These are phyloP conservation scores for Macrobrachium nipponense DNA, from an alignment of 1,140 invertebrate genomes.

Conservation along the genomic window DNA sequence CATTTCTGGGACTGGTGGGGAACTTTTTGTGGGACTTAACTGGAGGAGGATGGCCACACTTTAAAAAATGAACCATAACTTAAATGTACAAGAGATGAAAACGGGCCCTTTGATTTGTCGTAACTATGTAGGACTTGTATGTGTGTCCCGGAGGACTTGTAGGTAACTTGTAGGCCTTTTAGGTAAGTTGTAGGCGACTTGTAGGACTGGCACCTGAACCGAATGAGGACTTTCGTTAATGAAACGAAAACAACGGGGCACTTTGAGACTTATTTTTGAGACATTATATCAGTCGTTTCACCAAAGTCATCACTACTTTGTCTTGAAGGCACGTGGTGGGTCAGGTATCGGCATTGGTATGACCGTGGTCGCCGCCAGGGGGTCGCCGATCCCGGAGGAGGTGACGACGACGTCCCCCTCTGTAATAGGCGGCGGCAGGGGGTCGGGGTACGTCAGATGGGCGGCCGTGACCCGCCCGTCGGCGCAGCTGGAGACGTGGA, in stretches of 20 bases:
- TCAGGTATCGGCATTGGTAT: background rate
- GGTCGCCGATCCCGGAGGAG: background rate
- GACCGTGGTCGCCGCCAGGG: background rate
- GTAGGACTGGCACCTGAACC: no score
- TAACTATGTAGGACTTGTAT: no score
- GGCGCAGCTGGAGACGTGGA: background rate
- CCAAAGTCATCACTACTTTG: constrained; percentile 7
- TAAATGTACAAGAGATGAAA: no score
- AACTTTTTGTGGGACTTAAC: no score
- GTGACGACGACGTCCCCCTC: background rate
- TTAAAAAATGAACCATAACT: no score
- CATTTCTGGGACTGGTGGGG: no score
- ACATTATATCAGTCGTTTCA: background rate
- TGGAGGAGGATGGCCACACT: no score
- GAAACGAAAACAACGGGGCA: background rate
- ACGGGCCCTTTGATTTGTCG: no score
- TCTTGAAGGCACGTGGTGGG: constrained; percentile 20
- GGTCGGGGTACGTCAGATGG: background rate
- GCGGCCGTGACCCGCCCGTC: background rate
- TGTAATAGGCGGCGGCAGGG: background rate
- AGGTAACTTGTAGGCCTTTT: no score
- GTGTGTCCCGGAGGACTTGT: no score
- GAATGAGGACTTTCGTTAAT: no score
- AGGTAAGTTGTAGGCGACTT: no score
- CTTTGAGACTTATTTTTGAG: background rate